Evolutionary conservation across 2,797 vertebrate genomes (phyloP), one percentile per base, ranked within the genome.

Genomic region (Bradypodion ventrale): DNA sequence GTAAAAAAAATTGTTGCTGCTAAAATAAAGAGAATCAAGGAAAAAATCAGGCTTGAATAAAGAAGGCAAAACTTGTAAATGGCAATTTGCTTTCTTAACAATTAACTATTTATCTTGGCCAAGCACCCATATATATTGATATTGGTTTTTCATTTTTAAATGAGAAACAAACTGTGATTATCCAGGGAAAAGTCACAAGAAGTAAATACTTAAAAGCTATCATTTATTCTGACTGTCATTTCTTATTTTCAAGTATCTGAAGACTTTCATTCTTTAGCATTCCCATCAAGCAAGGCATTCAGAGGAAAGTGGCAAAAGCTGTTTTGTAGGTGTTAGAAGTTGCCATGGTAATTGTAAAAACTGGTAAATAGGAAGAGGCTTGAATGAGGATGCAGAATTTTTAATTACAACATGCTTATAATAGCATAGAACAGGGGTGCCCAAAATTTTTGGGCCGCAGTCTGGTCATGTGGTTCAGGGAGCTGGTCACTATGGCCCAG

Each of bases 21-120:
- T 83, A 59, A 76, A 85, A 29, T 59, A 85, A 92, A 86, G 63
- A 89, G 37, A 81, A 87, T 84, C 29, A 49, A 75, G 73, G 90
- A 81, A 75, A 91, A 78, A 80, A 83, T 1, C 13, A 78, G 92
- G 75, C 73, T 7, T 8, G 46, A 85, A 79, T 3, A 90, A 83
- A 49, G 72, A 68, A 91, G 29, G 52, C 89, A 40, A 83, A 83
- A 49, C 83, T 29, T 87, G 80, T 35, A 13, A 29, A 49, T 85
- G 87, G n/a, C 37, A 82, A 89, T 92, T 92, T 90, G 65, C 91
- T 93, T 88, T 87, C 80, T 87, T 83, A 63, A 23, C 69, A 90
- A 88, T 90, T 83, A 91, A 93, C 44, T 66, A 84, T 94, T 93
- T 93, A 80, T 93, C 87, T 89, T 83, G 83, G 90, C 88, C 65